These are phyloP conservation scores for Coptodon bakossiorum DNA, from an alignment of 2,113 vertebrate species.

Conservation along the genomic window DNA sequence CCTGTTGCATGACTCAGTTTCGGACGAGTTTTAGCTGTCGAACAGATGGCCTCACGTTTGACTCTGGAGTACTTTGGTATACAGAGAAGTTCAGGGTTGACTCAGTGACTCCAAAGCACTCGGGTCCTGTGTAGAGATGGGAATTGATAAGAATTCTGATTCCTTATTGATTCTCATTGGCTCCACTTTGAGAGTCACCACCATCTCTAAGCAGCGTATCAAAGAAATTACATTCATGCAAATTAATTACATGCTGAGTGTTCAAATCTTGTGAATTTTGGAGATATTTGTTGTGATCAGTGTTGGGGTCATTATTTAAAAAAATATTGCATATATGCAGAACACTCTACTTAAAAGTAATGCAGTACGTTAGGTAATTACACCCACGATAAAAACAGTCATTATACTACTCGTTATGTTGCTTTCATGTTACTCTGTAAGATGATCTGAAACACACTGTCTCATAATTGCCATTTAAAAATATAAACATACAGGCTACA, in stretches of 20 bases:
- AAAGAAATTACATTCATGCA: background rate
- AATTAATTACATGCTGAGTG: background rate
- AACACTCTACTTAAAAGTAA: background rate
- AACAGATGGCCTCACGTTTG: background rate
- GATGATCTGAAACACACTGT: background rate
- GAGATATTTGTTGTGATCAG: background rate
- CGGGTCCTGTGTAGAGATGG: background rate
- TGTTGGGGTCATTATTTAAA: background rate
- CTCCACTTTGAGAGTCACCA: background rate
- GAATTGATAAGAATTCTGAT: background rate
- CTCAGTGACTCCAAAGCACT: background rate
- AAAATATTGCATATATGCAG: background rate
- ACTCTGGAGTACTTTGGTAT: background rate
- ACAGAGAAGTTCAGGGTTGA: background rate
- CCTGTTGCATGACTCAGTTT: background rate
- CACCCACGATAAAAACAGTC: rapidly evolving
- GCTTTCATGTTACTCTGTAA: background rate
- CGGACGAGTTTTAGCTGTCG: background rate
- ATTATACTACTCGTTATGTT: background rate
- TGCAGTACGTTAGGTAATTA: background rate
- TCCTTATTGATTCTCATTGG: background rate
- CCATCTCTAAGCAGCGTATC: background rate
- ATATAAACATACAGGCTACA: background rate
- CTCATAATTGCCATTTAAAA: background rate
- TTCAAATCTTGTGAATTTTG: background rate